These are phyloP conservation scores for Anisognathus igniventris DNA, from an alignment of 2,797 vertebrate genomes.

Conservation along the genomic window DNA sequence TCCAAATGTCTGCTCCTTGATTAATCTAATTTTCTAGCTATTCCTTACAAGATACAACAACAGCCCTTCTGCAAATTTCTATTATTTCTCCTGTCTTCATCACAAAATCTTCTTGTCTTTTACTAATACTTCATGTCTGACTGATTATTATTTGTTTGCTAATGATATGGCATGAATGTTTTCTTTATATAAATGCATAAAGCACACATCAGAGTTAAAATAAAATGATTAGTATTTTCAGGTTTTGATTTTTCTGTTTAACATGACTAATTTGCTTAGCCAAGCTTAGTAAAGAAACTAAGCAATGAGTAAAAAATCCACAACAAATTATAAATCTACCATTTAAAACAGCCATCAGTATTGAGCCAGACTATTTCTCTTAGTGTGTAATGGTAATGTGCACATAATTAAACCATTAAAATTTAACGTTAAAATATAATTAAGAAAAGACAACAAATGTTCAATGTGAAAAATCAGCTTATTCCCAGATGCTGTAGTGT, in stretches of 20 bases:
- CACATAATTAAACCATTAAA: slow-evolving; percentile 47
- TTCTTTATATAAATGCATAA: slow-evolving; percentile 65
- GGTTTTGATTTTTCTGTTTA: slow-evolving; percentile 30
- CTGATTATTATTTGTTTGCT: slow-evolving; percentile 83
- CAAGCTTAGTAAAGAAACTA: background rate
- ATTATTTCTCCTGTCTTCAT: slow-evolving; percentile 99
- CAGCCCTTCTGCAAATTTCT: slow-evolving; percentile 97
- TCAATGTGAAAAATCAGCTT: slow-evolving; percentile 36
- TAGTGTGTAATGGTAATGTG: background rate
- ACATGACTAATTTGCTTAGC: slow-evolving; percentile 19
- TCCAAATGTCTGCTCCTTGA: slow-evolving; percentile 98
- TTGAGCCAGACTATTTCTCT: background rate
- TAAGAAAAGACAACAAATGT: slow-evolving; percentile 28
- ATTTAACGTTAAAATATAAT: slow-evolving; percentile 42
- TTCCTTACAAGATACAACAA: slow-evolving; percentile 98
- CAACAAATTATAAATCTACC: slow-evolving; percentile 13
- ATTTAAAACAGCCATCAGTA: slow-evolving; percentile 10
- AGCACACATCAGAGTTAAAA: slow-evolving; percentile 26
- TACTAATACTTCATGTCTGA: slow-evolving; percentile 76
- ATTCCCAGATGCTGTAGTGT: background rate
- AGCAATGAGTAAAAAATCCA: background rate
- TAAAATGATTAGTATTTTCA: slow-evolving; percentile 45
- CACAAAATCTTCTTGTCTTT: slow-evolving; percentile 86
- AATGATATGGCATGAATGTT: slow-evolving; percentile 75
- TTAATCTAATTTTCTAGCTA: slow-evolving; percentile 99